These are phyloP conservation scores for Dreissena polymorpha DNA, from an alignment of 1,140 invertebrate species.

Conservation along the genomic window DNA sequence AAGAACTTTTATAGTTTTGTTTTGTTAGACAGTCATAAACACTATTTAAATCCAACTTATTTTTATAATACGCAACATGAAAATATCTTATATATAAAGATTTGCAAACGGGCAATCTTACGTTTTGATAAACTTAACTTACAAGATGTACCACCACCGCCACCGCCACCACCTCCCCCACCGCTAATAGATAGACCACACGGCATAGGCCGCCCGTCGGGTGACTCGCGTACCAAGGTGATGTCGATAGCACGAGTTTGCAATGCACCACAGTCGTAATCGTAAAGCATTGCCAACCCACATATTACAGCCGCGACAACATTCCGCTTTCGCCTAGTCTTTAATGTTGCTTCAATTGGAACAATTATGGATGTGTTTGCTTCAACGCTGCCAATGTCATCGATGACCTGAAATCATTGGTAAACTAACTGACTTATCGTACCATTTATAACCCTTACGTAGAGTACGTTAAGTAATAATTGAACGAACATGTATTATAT, in stretches of 20 bases:
- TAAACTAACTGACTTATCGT: neutral
- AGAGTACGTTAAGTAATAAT: too few relatives aligned
- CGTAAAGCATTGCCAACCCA: constrained; percentile 36
- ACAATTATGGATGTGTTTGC: constrained; percentile 45
- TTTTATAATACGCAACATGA: too few relatives aligned
- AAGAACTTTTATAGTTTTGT: too few relatives aligned
- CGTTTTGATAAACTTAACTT: neutral
- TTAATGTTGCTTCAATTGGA: constrained; percentile 29
- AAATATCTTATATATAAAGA: too few relatives aligned
- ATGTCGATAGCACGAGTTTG: constrained; percentile 27
- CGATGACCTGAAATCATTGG: constrained; percentile 12
- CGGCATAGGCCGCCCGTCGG: constrained; percentile 15
- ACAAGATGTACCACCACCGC: constrained; percentile 11
- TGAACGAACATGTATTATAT: too few relatives aligned
- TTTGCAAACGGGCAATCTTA: too few relatives aligned
- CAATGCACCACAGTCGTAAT: constrained; percentile 35
- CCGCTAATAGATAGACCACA: constrained; percentile 12
- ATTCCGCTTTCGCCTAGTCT: constrained; percentile 32
- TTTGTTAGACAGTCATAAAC: too few relatives aligned
- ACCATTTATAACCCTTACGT: neutral
- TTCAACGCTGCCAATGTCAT: constrained; percentile 27
- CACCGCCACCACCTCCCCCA: constrained; percentile 11
- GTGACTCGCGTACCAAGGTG: constrained; percentile 20
- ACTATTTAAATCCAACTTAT: too few relatives aligned
- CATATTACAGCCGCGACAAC: constrained; percentile 8